phyloP scores from a whole-genome alignment of 2,888 invertebrate species.

The Scaptomyza cyrtandrae region DNA sequence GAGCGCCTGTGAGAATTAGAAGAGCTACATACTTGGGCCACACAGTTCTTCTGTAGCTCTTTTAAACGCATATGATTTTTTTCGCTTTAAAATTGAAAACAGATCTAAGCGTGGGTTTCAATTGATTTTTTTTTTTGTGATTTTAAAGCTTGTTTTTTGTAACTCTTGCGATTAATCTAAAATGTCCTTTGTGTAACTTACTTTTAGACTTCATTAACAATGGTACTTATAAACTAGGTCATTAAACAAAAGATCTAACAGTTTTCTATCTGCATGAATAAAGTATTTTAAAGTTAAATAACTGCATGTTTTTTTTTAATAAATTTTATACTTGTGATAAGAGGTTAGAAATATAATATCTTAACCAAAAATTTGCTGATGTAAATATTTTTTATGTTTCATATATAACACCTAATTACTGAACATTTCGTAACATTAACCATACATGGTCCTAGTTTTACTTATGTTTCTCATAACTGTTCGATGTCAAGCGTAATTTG shows the following conservation, averaged over 20 bases:
- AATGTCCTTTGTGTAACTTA: background rate
- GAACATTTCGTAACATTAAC: constrained; percentile 7
- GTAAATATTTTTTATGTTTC: constrained; percentile 19
- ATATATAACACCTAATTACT: constrained; percentile 2
- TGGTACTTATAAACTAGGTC: background rate
- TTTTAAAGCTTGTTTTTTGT: background rate
- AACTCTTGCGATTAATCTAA: too few relatives aligned
- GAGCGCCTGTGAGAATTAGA: constrained; percentile 2
- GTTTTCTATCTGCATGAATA: background rate
- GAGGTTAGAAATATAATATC: background rate
- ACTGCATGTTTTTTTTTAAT: constrained; percentile 12
- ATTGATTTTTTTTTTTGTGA: constrained; percentile 20
- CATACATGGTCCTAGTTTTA: constrained; percentile 18
- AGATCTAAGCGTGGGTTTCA: too few relatives aligned
- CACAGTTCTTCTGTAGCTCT: constrained; percentile 6
- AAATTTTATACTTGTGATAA: background rate
- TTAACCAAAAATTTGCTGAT: background rate
- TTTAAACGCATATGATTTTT: constrained; percentile 42
- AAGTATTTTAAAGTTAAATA: background rate
- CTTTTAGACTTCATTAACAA: constrained; percentile 22
- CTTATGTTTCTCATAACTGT: constrained; percentile 10
- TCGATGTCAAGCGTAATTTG: constrained; percentile 31
- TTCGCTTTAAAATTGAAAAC: too few relatives aligned
- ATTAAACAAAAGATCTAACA: background rate
- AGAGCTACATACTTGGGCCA: background rate